Base-by-base conservation (phyloP, 1,140 invertebrate species). In the Bathynomus jamesi region DNA sequence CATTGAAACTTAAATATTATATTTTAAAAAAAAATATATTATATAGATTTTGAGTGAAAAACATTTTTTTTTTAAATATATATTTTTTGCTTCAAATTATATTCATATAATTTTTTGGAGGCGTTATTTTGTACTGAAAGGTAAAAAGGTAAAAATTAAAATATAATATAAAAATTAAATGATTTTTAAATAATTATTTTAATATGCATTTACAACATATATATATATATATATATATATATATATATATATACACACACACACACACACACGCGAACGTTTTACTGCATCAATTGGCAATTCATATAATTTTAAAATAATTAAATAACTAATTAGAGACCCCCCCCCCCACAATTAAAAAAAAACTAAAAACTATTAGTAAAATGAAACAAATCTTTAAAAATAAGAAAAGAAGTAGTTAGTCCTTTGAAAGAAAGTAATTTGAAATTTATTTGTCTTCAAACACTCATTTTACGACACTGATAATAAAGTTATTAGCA, bases 141-240 rank as follows among this genome's bases (percentile, higher is more conserved):
- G n/a, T n/a, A n/a, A n/a, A n/a, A n/a, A n/a, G n/a, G n/a, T n/a
- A n/a, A n/a, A n/a, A n/a, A n/a, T n/a, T n/a, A n/a, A n/a, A n/a
- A n/a, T n/a, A n/a, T n/a, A n/a, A n/a, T n/a, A n/a, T n/a, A n/a
- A n/a, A n/a, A n/a, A n/a, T n/a, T n/a, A n/a, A n/a, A n/a, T n/a
- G n/a, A 3, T 53, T 3, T 53, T 17, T 40, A 53, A 3, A 53
- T 53, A 53, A 17, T 17, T 40, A 53, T 53, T 17, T 53, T 17
- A n/a, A 53, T 53, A 53, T 53, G 21, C 21, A 21, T 28, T 27
- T 28, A 66, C n/a, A 29, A 29, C 10, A 31, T 66, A 66, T 29
- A 66, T 29, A 53, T 66, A 66, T 66, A 66, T 66, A 66, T 66
- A 66, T 31, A 66, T 29, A 66, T 66, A 66, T 66, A 66, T 66